Conservation (phyloP, 2,888 invertebrate genomes). For the Proisotoma minuta region DNA sequence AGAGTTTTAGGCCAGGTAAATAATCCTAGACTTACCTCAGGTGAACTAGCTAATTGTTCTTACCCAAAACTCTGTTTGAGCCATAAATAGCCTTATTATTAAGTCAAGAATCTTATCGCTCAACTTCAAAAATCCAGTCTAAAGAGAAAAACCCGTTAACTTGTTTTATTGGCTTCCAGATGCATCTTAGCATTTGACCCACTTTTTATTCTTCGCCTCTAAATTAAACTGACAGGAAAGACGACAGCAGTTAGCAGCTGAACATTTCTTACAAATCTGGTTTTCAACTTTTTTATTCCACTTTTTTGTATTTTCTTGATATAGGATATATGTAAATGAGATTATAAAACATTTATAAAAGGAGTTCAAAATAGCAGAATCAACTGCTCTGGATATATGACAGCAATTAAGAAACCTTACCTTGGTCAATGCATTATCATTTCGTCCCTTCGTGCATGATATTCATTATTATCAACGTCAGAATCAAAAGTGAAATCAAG, state of each 20-base stretch:
- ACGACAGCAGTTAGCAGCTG: background rate
- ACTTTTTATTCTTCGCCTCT: slow-evolving; percentile 9
- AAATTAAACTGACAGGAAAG: slow-evolving; percentile 10
- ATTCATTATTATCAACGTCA: background rate
- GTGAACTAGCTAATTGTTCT: too few species aligned
- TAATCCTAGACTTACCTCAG: too few species aligned
- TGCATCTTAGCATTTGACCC: slow-evolving; percentile 4
- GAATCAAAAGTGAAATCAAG: background rate
- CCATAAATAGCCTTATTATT: too few species aligned
- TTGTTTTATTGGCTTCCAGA: too few species aligned
- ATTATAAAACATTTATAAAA: too few species aligned
- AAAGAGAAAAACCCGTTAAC: too few species aligned
- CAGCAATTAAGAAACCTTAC: background rate
- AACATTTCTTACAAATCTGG: background rate
- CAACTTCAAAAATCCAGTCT: too few species aligned
- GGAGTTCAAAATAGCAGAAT: too few species aligned
- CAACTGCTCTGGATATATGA: too few species aligned
- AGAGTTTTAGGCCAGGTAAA: background rate
- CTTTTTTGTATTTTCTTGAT: background rate
- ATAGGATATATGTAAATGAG: background rate
- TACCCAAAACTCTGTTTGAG: too few species aligned
- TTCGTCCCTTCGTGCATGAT: background rate
- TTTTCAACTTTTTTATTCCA: background rate
- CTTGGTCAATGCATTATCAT: background rate
- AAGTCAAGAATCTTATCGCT: too few species aligned